These are phyloP conservation scores for Heliconius sara DNA, from an alignment of 2,888 invertebrate genomes.

Conservation along the genomic window DNA sequence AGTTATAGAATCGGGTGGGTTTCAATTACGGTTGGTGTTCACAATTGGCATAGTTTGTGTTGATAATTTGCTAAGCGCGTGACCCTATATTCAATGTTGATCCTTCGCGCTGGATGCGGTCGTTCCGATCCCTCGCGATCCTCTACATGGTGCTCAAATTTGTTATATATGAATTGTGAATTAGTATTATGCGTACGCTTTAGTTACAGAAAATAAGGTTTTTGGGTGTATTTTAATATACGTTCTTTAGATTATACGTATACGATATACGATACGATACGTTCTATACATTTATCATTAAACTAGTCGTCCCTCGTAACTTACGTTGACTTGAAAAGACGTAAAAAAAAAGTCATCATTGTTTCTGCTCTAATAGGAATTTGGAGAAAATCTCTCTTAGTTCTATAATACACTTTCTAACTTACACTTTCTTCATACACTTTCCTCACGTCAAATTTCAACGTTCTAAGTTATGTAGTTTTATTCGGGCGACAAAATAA, in stretches of 20 bases:
- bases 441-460: no score
- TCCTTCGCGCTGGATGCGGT: conserved; percentile 37
- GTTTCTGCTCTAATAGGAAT: no score
- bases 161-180: conserved; percentile 32
- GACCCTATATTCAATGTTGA: conserved; percentile 45
- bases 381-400: no score
- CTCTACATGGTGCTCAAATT: conserved; percentile 24
- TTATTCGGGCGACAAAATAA: no score
- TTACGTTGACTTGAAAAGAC: no score
- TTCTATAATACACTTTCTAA: no score
- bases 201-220: neutral
- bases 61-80: conserved; percentile 46
- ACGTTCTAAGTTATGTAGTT: no score
- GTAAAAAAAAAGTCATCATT: no score
- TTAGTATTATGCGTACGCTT: conserved; percentile 15
- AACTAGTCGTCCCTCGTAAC: no score
- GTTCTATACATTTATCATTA: neutral
- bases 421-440: no score
- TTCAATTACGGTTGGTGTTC: conserved; percentile 47
- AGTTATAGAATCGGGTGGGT: conserved; percentile 41
- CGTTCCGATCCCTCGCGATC: conserved; percentile 35
- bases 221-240: conserved; percentile 18
- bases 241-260: neutral
- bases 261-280: no score
- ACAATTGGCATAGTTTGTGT: conserved; percentile 50